A percentile compares a stretch with the other conserved stretches of the same genome.
Conservation (phyloP, 64 coral and sea anemone genomes). For the Hydrozoanthus tunicans region DNA sequence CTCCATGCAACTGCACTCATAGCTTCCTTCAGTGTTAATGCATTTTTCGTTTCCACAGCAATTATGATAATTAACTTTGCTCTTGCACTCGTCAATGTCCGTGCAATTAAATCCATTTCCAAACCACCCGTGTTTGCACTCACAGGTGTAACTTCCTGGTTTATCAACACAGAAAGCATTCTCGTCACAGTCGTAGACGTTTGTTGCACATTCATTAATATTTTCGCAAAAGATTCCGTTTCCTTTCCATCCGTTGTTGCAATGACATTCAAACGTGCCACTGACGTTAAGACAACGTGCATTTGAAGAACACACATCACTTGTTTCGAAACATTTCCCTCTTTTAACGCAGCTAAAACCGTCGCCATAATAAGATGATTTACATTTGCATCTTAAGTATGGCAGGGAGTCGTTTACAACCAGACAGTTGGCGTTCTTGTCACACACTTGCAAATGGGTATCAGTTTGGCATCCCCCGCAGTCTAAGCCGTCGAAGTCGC, state of each 20-base stretch:
- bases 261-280: constrained; percentile 78
- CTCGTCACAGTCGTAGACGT: constrained; percentile 57
- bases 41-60: constrained; percentile 77
- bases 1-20: constrained; percentile 56
- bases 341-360: constrained; percentile 63
- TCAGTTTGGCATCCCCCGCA: constrained; percentile 70
- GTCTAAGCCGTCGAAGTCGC: constrained; percentile 71
- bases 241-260: constrained; percentile 63
- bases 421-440: constrained; percentile 62
- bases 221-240: constrained; percentile 84
- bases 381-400: constrained; percentile 63
- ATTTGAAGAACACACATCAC: constrained; percentile 54
- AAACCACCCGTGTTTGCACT: constrained; percentile 50
- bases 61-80: constrained; percentile 18
- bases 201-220: constrained; percentile 59
- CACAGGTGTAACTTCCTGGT: constrained; percentile 47
- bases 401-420: constrained; percentile 53
- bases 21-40: constrained; percentile 61
- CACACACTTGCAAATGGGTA: constrained; percentile 54
- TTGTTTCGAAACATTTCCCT: constrained; percentile 64
- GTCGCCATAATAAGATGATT: constrained; percentile 68
- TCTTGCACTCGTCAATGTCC: constrained; percentile 67
- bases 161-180: constrained; percentile 62
- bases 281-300: constrained; percentile 57
- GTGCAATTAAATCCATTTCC: constrained; percentile 63